Percentiles rank a stretch among this genome's conserved stretches.
Conservation (phyloP, 2,797 vertebrate genomes). For the Aldrovandia affinis region DNA sequence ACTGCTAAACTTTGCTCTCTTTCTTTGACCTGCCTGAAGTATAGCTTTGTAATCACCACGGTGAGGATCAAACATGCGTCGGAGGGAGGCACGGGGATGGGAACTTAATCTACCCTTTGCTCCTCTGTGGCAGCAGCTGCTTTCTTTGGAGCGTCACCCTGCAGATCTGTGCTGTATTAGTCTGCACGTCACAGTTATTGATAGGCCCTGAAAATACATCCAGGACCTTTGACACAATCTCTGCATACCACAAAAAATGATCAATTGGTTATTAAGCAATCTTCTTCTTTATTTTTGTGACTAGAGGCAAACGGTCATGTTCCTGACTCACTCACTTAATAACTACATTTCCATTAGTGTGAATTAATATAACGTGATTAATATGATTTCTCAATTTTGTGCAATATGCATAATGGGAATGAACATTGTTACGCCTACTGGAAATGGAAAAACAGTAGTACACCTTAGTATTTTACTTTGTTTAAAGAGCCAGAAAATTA, state of each 20-base stretch:
- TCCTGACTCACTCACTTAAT: background rate
- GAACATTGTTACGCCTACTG: no score
- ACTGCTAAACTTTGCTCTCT: conserved; percentile 68
- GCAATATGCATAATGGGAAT: no score
- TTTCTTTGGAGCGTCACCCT: conserved; percentile 41
- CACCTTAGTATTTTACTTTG: no score
- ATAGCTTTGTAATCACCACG: conserved; percentile 79
- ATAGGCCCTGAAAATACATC: conserved; percentile 73
- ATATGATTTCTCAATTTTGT: no score
- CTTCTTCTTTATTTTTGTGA: conserved; percentile 3
- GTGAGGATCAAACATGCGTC: conserved; percentile 74
- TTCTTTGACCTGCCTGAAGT: conserved; percentile 78
- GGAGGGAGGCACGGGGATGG: conserved; percentile 58
- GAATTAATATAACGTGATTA: background rate
- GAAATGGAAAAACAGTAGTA: no score
- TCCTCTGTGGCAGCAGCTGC: conserved; percentile 67
- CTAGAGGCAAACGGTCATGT: background rate
- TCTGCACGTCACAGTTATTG: conserved; percentile 75
- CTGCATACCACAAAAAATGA: conserved; percentile 60
- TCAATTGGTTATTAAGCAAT: conserved; percentile 30
- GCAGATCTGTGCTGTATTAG: conserved; percentile 74
- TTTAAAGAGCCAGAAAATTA: no score
- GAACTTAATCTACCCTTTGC: conserved; percentile 66
- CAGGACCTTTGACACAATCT: conserved; percentile 73
- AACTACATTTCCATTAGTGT: background rate